phyloP scores from a whole-genome alignment of 2,797 vertebrate genomes.

The Enteromius mattozi region DNA sequence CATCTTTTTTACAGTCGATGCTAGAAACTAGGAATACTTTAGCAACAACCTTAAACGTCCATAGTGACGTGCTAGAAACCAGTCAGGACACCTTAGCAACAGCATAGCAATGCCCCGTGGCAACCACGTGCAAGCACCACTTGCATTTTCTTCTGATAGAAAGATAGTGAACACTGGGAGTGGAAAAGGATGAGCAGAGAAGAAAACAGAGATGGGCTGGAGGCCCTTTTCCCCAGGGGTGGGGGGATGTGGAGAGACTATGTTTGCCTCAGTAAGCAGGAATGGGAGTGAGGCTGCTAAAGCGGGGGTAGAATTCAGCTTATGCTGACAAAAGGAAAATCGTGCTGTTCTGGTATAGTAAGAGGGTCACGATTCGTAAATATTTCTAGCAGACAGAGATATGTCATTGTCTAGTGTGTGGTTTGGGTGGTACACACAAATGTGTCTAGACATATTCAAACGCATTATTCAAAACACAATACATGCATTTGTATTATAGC shows the following conservation, averaged over 20 bases:
- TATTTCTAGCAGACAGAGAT: conserved; percentile 26
- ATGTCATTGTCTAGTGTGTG: conserved; percentile 20
- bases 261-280: conserved; percentile 54
- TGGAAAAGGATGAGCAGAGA: conserved; percentile 5
- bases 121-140: background rate
- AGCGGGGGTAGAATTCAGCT: conserved; percentile 32
- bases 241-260: conserved; percentile 30
- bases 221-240: conserved; percentile 26
- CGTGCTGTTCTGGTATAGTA: background rate
- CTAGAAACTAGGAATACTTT: background rate
- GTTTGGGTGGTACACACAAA: background rate
- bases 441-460: background rate
- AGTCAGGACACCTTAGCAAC: background rate
- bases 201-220: conserved; percentile 3
- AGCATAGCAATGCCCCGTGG: background rate
- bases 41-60: background rate
- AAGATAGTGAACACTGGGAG: background rate
- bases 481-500: background rate
- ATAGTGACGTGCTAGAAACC: background rate
- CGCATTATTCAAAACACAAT: conserved; percentile 14
- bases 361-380: conserved; percentile 28
- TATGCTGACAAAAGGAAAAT: conserved; percentile 37
- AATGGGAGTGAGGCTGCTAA: conserved; percentile 36
- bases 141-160: conserved; percentile 1
- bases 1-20: background rate